Evolutionary conservation across 2,888 invertebrate species (phyloP), one percentile per base, ranked within the genome.

Genomic region (Macrostomum cliftonense): DNA sequence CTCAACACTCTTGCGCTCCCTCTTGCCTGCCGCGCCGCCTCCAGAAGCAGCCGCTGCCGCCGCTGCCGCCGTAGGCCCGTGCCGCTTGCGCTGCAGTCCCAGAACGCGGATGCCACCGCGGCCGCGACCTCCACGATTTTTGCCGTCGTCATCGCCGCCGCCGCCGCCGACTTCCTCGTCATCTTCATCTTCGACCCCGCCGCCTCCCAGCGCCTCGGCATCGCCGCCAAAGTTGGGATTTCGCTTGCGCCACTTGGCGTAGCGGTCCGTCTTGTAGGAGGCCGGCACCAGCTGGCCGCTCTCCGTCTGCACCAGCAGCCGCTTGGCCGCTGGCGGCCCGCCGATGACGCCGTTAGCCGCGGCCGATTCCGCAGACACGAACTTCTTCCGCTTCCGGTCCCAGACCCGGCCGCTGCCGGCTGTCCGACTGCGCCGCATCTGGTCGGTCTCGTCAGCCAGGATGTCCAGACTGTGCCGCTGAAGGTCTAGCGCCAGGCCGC

Each of bases 341-440:
- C 64, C 62, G 28, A 4, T 78, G 1, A n/a, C n/a, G n/a, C n/a
- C n/a, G n/a, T n/a, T n/a, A n/a, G n/a, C n/a, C n/a, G 49, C 63
- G 5, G 16, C 17, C 20, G 16, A 17, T 5, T 17, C 40, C 9
- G 17, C 40, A 2, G 40, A 40, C 37, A 95, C 80, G 80, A 87
- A 89, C 74, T 86, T 91, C 77, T 93, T 95, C 70, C 83, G 81
- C 66, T 88, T 87, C 45, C 88, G 77, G 73, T 95, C 93, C 95
- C 95, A 74, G 56, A 4, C 59, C 56, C 43, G 42, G 12, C 14
- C 14, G 19, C 19, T 9, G 28, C 5, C 28, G 17, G 5, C 17
- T 9, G 17, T 2, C 19, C 19, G 5, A 9, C 17, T 9, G 40
- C 40, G 16, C 5, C 17, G 16, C 16, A 19, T 19, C 40, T 40